Base-by-base conservation (phyloP, 2,797 vertebrate species). In the Acipenser oxyrinchus region DNA sequence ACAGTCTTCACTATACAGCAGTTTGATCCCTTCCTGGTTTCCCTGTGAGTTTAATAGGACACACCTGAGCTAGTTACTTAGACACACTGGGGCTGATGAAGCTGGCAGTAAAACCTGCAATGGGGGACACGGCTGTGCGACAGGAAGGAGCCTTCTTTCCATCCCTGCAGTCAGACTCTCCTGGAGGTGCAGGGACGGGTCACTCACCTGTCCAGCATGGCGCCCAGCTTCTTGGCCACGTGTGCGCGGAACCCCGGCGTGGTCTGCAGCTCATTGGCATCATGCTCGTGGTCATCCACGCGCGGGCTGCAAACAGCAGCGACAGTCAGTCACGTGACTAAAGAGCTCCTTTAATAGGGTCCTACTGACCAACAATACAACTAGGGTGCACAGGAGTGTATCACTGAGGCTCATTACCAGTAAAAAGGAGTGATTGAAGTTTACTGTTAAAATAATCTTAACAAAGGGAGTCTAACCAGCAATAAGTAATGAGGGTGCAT, bases 221-320 rank as follows among this genome's bases (percentile, higher is more conserved):
- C 71, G 69, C 88, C 88, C 69, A 99, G 77, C 64, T 95, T 98
- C 77, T 90, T 95, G 2, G 95, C 93, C 2, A 99, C 78, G 0
- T 98, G 92, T 13, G 80, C 85, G 70, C 85, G 90, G 80, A 99
- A 97, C 70, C 89, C 94, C 0, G 90, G 87, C 0, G 91, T 96
- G 0, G 95, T 96, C 77, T 93, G 90, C 9, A 99, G 91, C 76
- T 94, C 89, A 0, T 94, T 94, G 49, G 89, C 91, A 62, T 95
- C 91, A 5, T 93, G 88, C 1, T 87, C 77, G 0, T 87, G 89
- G 6, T 84, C 74, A 0, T 80, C 81, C 10, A 83, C 85, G 55
- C 86, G 84, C 11, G 64, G 59, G 66, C 96, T 94, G 71, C 66
- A 13, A 48, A 51, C 6, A 62, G 50, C 67, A 53, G 51, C 12